phyloP scores from a whole-genome alignment of 1,140 invertebrate genomes.

The Drosophila sproati region DNA sequence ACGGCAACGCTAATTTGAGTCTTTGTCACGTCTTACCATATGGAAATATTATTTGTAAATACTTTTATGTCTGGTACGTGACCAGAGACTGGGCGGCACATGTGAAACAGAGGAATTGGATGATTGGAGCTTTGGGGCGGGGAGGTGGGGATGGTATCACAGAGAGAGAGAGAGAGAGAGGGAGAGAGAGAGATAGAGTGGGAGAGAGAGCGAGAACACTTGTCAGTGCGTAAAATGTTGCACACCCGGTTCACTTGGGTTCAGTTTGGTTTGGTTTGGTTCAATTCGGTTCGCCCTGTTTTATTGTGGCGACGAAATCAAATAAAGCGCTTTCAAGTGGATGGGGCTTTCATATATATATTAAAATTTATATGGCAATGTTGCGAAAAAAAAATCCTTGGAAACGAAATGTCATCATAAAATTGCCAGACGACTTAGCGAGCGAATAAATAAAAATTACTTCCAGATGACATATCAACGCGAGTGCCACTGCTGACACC shows the following conservation, averaged over 20 bases:
- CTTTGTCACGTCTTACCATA: constrained; percentile 84
- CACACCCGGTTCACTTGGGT: constrained; percentile 24
- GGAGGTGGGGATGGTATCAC: not conserved
- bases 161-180: too few relatives aligned
- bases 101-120: constrained; percentile 40
- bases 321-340: constrained; percentile 72
- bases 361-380: constrained; percentile 75
- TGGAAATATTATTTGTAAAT: constrained; percentile 84
- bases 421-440: constrained; percentile 82
- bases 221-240: constrained; percentile 52
- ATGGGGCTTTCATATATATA: constrained; percentile 49
- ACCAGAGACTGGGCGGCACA: constrained; percentile 68
- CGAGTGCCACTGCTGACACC: constrained; percentile 75
- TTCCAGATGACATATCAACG: constrained; percentile 82
- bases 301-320: constrained; percentile 82
- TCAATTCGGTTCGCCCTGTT: constrained; percentile 16
- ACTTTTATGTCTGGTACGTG: constrained; percentile 83
- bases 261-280: constrained; percentile 13
- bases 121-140: constrained; percentile 26
- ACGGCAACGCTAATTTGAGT: constrained; percentile 83
- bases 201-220: constrained; percentile 12
- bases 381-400: constrained; percentile 68
- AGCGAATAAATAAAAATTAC: constrained; percentile 79
- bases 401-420: constrained; percentile 81
- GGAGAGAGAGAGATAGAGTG: not conserved